phyloP scores from a whole-genome alignment of 2,888 invertebrate genomes.

The Himalopsyche kuldschensis region DNA sequence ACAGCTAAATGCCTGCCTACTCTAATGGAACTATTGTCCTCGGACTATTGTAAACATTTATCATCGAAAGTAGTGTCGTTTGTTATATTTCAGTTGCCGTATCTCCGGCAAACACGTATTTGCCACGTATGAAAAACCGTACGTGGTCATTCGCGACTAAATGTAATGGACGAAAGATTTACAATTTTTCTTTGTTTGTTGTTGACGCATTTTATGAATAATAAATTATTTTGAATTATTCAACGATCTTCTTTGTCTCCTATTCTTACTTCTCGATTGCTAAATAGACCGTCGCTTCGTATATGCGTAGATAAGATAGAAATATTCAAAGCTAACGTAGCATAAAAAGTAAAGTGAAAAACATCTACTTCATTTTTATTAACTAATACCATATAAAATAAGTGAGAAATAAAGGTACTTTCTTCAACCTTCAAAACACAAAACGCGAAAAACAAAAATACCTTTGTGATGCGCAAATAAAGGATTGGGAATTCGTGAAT shows the following conservation, averaged over 20 bases:
- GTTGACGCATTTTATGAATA: not conserved
- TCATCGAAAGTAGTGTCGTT: slow-evolving; percentile 12
- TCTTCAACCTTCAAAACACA: too few relatives aligned
- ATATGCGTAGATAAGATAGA: too few relatives aligned
- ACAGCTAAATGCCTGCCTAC: not conserved
- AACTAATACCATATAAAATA: too few relatives aligned
- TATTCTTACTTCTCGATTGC: too few relatives aligned
- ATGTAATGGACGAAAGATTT: not conserved
- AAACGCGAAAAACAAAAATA: too few relatives aligned
- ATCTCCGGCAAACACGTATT: not conserved
- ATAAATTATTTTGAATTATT: not conserved
- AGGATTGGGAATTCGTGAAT: too few relatives aligned
- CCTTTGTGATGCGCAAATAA: too few relatives aligned
- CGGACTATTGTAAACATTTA: slow-evolving; percentile 13
- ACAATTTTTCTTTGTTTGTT: not conserved
- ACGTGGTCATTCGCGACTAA: not conserved
- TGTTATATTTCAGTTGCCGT: slow-evolving; percentile 19
- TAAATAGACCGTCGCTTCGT: too few relatives aligned
- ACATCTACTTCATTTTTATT: too few relatives aligned
- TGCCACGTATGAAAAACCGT: not conserved
- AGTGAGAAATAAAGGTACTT: too few relatives aligned
- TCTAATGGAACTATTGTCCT: slow-evolving; percentile 22
- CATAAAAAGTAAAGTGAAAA: too few relatives aligned
- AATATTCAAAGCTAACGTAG: too few relatives aligned
- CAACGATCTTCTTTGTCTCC: not conserved